Conservation (phyloP, 2,888 invertebrate genomes). For the Pachydiplax longipennis region DNA sequence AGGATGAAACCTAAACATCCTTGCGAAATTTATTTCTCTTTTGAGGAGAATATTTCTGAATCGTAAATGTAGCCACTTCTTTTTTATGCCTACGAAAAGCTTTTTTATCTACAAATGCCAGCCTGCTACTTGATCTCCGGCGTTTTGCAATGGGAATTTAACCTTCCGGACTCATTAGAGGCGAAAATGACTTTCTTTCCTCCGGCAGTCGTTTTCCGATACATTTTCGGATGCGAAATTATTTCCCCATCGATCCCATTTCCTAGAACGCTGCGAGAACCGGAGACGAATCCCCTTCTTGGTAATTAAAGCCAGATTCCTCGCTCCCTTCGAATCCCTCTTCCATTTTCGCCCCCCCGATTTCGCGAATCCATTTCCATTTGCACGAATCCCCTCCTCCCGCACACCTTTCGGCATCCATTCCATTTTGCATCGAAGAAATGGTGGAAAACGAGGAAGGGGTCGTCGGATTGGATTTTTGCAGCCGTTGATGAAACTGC, state of each 20-base stretch:
- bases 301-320: slow-evolving; percentile 13
- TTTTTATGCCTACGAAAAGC: too few relatives aligned
- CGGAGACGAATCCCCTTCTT: background rate
- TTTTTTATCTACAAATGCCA: too few relatives aligned
- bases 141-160: too few relatives aligned
- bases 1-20: too few relatives aligned
- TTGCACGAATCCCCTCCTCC: background rate
- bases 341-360: background rate
- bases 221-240: background rate
- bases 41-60: too few relatives aligned
- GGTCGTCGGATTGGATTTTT: background rate
- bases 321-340: background rate
- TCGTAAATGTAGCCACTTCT: too few relatives aligned
- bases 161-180: too few relatives aligned
- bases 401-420: background rate
- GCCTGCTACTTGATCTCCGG: too few relatives aligned
- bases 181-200: background rate
- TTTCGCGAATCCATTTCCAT: slow-evolving; percentile 4
- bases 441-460: background rate
- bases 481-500: background rate
- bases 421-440: background rate
- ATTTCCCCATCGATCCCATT: background rate
- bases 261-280: background rate
- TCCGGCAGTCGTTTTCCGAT: background rate
- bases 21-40: too few relatives aligned